Conservation (phyloP, 2,113 vertebrate genomes). For the Paradoxurus hermaphroditus region DNA sequence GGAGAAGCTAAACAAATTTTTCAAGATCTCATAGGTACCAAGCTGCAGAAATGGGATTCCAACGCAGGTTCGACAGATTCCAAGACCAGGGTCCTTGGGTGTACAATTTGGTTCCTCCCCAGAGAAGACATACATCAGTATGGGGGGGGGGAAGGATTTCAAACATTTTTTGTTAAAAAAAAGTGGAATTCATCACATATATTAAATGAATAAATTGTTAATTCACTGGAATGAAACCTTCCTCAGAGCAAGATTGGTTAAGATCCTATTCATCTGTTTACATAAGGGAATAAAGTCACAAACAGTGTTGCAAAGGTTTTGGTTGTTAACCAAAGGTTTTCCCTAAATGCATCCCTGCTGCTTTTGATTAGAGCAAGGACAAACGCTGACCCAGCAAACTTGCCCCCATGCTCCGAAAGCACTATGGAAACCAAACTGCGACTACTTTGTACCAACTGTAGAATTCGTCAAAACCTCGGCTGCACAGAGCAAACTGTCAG, state of each 20-base stretch:
- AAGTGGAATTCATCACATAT: background rate
- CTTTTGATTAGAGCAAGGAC: background rate
- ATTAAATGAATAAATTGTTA: background rate
- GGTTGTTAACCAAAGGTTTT: background rate
- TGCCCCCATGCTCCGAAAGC: background rate
- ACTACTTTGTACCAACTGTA: no score
- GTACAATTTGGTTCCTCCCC: background rate
- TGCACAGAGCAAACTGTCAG: background rate
- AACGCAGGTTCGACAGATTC: background rate
- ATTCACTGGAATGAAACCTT: background rate
- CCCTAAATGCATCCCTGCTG: background rate
- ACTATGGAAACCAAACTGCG: background rate
- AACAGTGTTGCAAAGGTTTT: background rate
- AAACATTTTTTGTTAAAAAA: background rate
- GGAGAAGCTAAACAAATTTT: background rate
- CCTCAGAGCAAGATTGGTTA: background rate
- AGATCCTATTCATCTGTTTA: background rate
- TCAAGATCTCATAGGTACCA: background rate
- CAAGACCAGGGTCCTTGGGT: background rate
- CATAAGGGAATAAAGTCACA: background rate
- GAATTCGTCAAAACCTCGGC: background rate
- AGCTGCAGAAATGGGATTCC: background rate
- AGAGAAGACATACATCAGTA: background rate
- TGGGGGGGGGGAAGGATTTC: fast-evolving
- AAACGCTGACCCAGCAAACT: background rate